A percentile compares a stretch with the other conserved stretches of the same genome.
Conservation (phyloP, 2,113 vertebrate genomes). For the Lepus timidus region DNA sequence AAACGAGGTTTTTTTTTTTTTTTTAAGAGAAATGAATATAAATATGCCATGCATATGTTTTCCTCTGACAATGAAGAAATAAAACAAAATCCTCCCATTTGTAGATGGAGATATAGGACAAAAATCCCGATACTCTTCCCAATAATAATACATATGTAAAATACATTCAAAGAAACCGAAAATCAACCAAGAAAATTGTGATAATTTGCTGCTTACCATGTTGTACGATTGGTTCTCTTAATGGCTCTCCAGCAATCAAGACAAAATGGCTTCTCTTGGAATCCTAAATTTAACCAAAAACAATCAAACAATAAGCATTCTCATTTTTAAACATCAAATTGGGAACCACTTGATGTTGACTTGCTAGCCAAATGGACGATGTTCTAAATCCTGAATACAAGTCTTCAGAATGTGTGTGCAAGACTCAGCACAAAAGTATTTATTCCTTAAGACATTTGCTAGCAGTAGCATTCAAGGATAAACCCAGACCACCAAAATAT, state of each 20-base stretch:
- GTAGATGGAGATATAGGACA: neutral
- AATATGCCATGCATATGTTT: neutral
- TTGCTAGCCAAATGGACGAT: conserved; percentile 35
- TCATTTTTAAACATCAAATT: conserved; percentile 48
- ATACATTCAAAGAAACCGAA: conserved; percentile 35
- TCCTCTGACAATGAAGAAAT: conserved; percentile 17
- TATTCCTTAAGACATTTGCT: conserved; percentile 68
- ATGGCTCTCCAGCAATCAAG: conserved; percentile 89
- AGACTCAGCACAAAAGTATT: conserved; percentile 12
- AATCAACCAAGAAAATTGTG: neutral
- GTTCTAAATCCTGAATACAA: conserved; percentile 35
- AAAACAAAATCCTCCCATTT: conserved; percentile 46
- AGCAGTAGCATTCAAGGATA: conserved; percentile 27
- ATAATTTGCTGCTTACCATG: conserved; percentile 80
- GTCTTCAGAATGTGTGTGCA: conserved; percentile 43
- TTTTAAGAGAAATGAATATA: neutral
- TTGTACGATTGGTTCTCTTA: conserved; percentile 88
- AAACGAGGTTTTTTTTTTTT: conserved; percentile 6
- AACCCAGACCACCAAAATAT: neutral
- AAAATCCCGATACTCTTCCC: neutral
- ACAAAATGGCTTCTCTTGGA: conserved; percentile 87
- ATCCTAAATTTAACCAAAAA: conserved; percentile 81
- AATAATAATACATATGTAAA: neutral
- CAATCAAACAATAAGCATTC: conserved; percentile 3
- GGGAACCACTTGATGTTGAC: conserved; percentile 43